Base-by-base conservation (phyloP, 2,113 vertebrate genomes). In the Xenopus laevis region DNA sequence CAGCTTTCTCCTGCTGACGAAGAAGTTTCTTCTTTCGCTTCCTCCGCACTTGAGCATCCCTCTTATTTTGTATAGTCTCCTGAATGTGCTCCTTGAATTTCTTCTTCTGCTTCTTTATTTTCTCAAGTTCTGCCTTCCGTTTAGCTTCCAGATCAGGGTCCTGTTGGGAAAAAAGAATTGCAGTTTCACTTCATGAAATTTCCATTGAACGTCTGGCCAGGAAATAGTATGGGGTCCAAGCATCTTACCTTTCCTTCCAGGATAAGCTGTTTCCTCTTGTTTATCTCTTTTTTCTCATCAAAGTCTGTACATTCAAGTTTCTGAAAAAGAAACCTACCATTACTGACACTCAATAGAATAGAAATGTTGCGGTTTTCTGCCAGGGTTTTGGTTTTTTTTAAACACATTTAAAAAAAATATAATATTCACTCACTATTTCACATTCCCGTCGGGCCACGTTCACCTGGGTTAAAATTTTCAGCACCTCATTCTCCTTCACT, bases 251-350 rank as follows among this genome's bases (percentile, higher is more conserved):
- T 98, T 10, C 97, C 96, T 68, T 98, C 95, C 4, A 98, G 81
- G 82, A 99, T 97, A 87, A 99, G 80, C 79, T 98, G 93, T 55
- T 98, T 98, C 84, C 94, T 88, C 73, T 98, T 99, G 79, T 99
- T 95, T 57, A 94, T 96, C 78, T 98, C 94, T 44, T 95, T 98
- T 85, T 95, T 98, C 86, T 99, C 95, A 7, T 95, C 95, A 57
- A 98, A 98, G 78, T 98, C 93, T 1, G 84, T 89, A 0, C 93
- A 89, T 79, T 98, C 97, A 1, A 99, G 90, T 83, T 88, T 96
- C 97, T 99, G 79, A 5, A 58, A 8, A n/a, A 55, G 17, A n/a
- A 55, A 2, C 53, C 1, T 2, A 50, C 18, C 16, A 55, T 7
- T 20, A 5, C n/a, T 40, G 17, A 12, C 2, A 1, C 44, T 0